Evolutionary conservation across 1,140 invertebrate genomes (phyloP).

Genomic region (Asbolus verrucosus): DNA sequence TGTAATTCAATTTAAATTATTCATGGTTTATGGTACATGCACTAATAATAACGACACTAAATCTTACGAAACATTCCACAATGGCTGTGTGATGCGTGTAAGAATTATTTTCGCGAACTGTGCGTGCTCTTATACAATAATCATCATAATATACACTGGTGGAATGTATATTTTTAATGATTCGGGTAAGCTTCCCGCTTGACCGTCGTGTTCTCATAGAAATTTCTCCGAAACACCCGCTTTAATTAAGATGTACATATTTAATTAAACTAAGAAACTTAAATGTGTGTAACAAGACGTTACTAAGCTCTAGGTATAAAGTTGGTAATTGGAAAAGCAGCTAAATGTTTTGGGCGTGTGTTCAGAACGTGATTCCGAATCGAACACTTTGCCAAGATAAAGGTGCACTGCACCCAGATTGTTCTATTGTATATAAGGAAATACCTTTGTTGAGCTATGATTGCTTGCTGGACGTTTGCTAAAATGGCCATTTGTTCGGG

Average conservation of each 20-base stretch:
- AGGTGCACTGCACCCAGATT: slow-evolving; percentile 36
- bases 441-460: slow-evolving; percentile 35
- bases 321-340: slow-evolving; percentile 43
- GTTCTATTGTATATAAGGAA: slow-evolving; percentile 28
- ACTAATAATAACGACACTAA: neutral
- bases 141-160: slow-evolving; percentile 6
- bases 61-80: slow-evolving; percentile 1
- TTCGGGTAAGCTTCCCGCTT: slow-evolving; percentile 10
- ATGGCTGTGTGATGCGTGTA: neutral
- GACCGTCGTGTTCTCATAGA: slow-evolving; percentile 28
- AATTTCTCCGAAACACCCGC: slow-evolving; percentile 32
- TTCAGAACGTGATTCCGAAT: slow-evolving; percentile 35
- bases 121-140: too few species aligned
- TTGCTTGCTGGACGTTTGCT: slow-evolving; percentile 20
- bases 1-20: slow-evolving; percentile 5
- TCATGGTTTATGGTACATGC: slow-evolving; percentile 16
- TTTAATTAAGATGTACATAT: slow-evolving; percentile 35
- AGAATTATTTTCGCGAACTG: neutral
- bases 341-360: slow-evolving; percentile 43
- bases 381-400: slow-evolving; percentile 31
- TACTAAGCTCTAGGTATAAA: slow-evolving; percentile 33
- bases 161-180: slow-evolving; percentile 21
- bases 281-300: slow-evolving; percentile 31
- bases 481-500: slow-evolving; percentile 23
- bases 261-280: slow-evolving; percentile 42